phyloP scores from a whole-genome alignment of 35 echinoderm and acorn worm genomes.

The Anneissia japonica region DNA sequence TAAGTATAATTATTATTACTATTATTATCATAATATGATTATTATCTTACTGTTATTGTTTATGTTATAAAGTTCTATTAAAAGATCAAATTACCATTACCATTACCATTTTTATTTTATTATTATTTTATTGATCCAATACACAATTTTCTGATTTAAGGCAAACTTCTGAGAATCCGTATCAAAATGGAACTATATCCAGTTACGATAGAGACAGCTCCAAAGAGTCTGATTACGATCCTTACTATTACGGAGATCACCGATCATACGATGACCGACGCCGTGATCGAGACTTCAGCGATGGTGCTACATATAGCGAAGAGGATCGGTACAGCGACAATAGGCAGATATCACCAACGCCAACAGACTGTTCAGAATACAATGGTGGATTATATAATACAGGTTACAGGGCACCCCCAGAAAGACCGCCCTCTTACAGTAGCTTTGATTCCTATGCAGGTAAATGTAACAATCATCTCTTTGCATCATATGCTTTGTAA shows the following conservation, averaged over 20 bases:
- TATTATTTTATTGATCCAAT: neutral
- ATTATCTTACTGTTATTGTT: too few relatives aligned
- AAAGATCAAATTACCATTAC: too few relatives aligned
- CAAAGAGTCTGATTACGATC: conserved; percentile 23
- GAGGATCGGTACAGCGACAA: neutral
- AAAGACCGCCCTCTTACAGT: neutral
- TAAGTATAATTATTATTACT: too few relatives aligned
- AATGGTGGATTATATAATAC: neutral
- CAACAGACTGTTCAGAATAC: neutral
- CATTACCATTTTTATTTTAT: too few relatives aligned
- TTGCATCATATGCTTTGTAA: too few relatives aligned
- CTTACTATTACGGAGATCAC: conserved; percentile 33
- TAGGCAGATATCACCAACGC: neutral
- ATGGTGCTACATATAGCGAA: conserved; percentile 17
- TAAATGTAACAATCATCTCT: too few relatives aligned
- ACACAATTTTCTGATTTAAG: neutral
- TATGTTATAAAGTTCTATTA: too few relatives aligned
- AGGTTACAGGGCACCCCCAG: neutral
- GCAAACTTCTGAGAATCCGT: neutral
- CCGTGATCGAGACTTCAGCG: neutral
- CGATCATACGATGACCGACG: conserved; percentile 20
- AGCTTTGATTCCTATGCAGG: neutral
- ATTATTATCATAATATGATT: too few relatives aligned
- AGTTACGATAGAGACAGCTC: conserved; percentile 38
- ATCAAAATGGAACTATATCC: conserved; percentile 22